Evolutionary conservation across 2,797 vertebrate genomes (phyloP).

Genomic region (Echeneis naucrates): DNA sequence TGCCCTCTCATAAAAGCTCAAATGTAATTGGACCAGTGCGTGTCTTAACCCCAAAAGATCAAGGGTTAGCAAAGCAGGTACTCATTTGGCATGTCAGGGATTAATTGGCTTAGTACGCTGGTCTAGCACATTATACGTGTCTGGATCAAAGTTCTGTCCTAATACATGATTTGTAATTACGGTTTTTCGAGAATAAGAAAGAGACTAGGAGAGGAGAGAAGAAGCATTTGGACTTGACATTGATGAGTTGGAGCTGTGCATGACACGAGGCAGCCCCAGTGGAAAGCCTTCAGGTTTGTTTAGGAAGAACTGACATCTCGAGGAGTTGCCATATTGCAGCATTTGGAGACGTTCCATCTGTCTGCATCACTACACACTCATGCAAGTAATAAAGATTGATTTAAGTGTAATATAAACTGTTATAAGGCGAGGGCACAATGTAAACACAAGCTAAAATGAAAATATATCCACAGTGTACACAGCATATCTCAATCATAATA

Average conservation of each 20-base stretch:
- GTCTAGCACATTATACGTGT: slow-evolving; percentile 50
- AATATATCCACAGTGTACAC: slow-evolving; percentile 19
- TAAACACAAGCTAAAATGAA: slow-evolving; percentile 46
- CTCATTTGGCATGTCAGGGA: slow-evolving; percentile 74
- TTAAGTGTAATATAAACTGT: slow-evolving; percentile 58
- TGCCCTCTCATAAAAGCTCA: slow-evolving; percentile 67
- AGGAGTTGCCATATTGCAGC: slow-evolving; percentile 65
- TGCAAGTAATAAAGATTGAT: slow-evolving; percentile 65
- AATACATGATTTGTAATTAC: slow-evolving; percentile 58
- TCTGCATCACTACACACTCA: slow-evolving; percentile 41
- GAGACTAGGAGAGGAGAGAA: slow-evolving; percentile 15
- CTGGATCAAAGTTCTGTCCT: slow-evolving; percentile 65
- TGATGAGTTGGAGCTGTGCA: slow-evolving; percentile 76
- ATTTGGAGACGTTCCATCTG: slow-evolving; percentile 74
- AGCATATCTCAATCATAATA: slow-evolving; percentile 46
- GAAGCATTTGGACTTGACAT: slow-evolving; percentile 47
- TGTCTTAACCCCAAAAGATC: slow-evolving; percentile 68
- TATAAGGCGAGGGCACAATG: slow-evolving; percentile 48
- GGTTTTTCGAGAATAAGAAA: slow-evolving; percentile 12
- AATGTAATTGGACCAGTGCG: slow-evolving; percentile 66
- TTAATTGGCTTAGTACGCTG: slow-evolving; percentile 58
- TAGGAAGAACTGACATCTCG: slow-evolving; percentile 76
- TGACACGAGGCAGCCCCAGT: slow-evolving; percentile 71
- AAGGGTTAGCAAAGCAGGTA: slow-evolving; percentile 79
- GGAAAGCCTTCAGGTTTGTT: slow-evolving; percentile 78